Conservation (phyloP, 2,113 vertebrate species). For the Ascaphus truei region DNA sequence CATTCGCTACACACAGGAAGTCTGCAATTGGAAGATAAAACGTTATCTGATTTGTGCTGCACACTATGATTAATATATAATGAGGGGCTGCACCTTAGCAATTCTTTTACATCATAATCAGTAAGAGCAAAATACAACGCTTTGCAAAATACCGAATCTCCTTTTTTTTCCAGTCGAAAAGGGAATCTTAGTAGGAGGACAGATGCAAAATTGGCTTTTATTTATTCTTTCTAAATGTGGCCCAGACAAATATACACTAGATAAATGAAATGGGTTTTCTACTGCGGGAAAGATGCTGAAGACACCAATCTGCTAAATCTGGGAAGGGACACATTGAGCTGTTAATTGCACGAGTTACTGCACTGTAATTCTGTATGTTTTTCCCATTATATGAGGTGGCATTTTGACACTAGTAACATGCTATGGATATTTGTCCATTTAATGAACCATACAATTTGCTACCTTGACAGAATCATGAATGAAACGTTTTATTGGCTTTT, state of each 20-base stretch:
- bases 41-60: neutral
- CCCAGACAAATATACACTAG: neutral
- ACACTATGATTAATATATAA: slow-evolving; percentile 16
- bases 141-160: neutral
- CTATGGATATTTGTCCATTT: too few relatives aligned
- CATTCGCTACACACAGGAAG: neutral
- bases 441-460: too few relatives aligned
- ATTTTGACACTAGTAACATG: too few relatives aligned
- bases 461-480: too few relatives aligned
- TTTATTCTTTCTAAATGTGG: neutral
- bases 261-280: neutral
- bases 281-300: neutral
- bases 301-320: neutral
- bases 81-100: neutral
- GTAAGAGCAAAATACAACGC: neutral
- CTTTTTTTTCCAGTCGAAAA: neutral
- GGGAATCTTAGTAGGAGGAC: neutral
- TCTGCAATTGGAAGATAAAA: slow-evolving; percentile 8
- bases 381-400: neutral
- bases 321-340: neutral
- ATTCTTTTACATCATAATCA: slow-evolving; percentile 21
- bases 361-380: neutral
- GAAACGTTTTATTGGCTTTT: too few relatives aligned
- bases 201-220: neutral
- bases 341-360: neutral